Evolutionary conservation across 2,113 vertebrate genomes (phyloP).

Genomic region (Otolemur garnettii): DNA sequence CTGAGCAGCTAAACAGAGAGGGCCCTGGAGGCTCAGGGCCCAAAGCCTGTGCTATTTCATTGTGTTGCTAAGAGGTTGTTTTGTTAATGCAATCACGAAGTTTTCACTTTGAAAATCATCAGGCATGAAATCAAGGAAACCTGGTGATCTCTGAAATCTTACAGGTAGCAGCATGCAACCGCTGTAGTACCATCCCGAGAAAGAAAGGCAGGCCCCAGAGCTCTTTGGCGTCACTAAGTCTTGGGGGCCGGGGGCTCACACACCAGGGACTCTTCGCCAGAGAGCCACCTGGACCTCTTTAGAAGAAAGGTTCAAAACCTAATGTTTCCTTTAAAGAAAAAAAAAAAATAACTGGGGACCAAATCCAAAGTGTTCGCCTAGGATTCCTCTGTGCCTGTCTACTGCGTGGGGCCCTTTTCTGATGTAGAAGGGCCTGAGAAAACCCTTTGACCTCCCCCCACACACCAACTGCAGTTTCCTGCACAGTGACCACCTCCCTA

Average conservation of each 20-base stretch:
- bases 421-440: not conserved
- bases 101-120: slow-evolving; percentile 21
- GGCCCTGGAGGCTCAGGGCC: not conserved
- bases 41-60: not conserved
- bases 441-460: not conserved
- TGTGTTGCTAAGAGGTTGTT: slow-evolving; percentile 19
- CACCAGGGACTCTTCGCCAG: not conserved
- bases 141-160: not conserved
- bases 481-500: no score
- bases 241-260: not conserved
- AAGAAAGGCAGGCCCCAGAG: not conserved
- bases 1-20: not conserved
- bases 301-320: not conserved
- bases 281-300: no score
- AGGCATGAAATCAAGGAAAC: not conserved
- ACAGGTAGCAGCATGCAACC: not conserved
- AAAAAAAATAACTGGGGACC: not conserved
- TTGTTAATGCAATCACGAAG: not conserved
- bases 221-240: not conserved
- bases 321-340: not conserved
- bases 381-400: not conserved
- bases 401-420: not conserved
- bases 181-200: not conserved
- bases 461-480: not conserved
- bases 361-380: not conserved